A percentile compares a stretch with the other conserved stretches of the same genome.
These are phyloP conservation scores for Noctilio leporinus DNA, from an alignment of 2,113 vertebrate genomes.

Conservation along the genomic window DNA sequence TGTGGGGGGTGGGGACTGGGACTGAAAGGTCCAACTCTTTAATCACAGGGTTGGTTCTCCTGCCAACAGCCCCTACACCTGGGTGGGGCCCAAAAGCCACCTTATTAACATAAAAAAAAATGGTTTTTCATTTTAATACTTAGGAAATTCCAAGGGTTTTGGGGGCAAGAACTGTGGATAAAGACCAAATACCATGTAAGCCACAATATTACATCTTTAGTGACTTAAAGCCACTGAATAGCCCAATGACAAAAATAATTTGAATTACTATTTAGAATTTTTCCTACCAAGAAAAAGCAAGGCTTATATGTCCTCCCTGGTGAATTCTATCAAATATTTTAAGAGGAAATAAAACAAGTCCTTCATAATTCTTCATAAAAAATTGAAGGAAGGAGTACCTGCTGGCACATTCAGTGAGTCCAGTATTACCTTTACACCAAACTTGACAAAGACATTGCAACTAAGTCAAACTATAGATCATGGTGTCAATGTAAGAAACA, in stretches of 20 bases:
- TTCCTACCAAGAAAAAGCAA: background rate
- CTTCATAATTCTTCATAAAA: background rate
- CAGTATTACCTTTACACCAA: background rate
- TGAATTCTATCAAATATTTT: background rate
- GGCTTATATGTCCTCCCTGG: background rate
- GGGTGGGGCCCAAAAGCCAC: background rate
- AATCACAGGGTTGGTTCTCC: background rate
- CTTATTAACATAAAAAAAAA: background rate
- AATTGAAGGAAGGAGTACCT: background rate
- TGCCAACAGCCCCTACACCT: too few species aligned
- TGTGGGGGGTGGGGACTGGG: background rate
- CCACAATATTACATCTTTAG: background rate
- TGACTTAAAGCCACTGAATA: background rate
- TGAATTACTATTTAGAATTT: background rate
- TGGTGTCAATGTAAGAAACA: too few species aligned
- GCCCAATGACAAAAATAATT: background rate
- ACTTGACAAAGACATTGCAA: background rate
- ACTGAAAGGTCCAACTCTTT: background rate
- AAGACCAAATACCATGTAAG: background rate
- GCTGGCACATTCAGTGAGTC: background rate
- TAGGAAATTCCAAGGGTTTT: background rate
- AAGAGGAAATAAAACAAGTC: background rate
- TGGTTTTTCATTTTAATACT: background rate
- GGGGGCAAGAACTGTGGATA: background rate
- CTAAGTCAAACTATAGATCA: background rate